Base-by-base conservation (phyloP, 2,113 vertebrate species). In the Petaurus breviceps region DNA sequence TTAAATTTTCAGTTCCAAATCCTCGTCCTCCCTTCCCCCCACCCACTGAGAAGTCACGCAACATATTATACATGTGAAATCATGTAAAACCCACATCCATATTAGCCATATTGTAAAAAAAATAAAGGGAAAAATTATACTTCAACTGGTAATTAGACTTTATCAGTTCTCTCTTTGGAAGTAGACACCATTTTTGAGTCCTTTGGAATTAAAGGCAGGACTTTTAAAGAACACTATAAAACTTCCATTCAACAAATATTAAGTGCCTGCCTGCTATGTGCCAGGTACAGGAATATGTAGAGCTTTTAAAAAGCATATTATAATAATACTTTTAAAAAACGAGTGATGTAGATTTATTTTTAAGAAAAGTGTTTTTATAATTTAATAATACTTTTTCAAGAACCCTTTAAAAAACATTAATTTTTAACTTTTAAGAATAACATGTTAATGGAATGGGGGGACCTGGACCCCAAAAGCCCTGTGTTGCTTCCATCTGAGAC, bases 361-460 rank as follows among this genome's bases (percentile, higher is more conserved):
- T 43, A 77, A 22, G n/a, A 43, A 77, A 43, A 84, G 68, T 2
- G n/a, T 84, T 84, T 84, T 84, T 84, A 23, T 84, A 84, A 84
- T 84, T 8, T 84, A 37, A 43, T 84, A n/a, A 68, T 16, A n/a
- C 31, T 43, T 84, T 84, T 84, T 84, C 37, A 84, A 8, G 43
- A 84, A 84, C 19, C 68, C 68, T 84, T 68, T n/a, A 5, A 37
- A 68, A 68, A 68, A 5, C 54, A 68, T 68, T 37, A 68, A n/a
- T 16, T 91, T 93, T 31, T 47, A 92, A 51, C 19, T 53, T 46
- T 94, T 97, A 8, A 52, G 3, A 43, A 91, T 94, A 96, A 47
- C 94, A 92, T 93, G 52, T 52, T 52, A 16, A 52, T 52, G 52
- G 52, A 3, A 3, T 52, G 16, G 16, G 19, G 52, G 52, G 52